Evolutionary conservation across 1,140 invertebrate genomes (phyloP).

Genomic region (Caenorhabditis briggsae): DNA sequence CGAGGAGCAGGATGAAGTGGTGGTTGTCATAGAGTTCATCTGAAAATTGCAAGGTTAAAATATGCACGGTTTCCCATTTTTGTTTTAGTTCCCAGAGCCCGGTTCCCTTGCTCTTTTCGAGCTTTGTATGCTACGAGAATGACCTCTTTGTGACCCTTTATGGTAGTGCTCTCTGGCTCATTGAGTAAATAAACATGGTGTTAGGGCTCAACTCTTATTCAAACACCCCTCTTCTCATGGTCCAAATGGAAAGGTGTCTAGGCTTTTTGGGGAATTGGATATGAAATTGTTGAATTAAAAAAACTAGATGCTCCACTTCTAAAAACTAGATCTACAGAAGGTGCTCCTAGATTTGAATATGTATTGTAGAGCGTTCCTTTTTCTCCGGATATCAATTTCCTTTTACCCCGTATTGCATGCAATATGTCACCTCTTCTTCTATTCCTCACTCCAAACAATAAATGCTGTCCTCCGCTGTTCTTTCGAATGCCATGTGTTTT

Average conservation of each 20-base stretch:
- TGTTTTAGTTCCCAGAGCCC: neutral
- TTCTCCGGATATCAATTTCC: conserved; percentile 47
- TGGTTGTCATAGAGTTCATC: conserved; percentile 20
- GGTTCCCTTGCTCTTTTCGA: conserved; percentile 69
- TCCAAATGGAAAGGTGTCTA: neutral
- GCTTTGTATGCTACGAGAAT: conserved; percentile 80
- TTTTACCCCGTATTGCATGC: neutral
- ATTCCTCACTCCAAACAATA: neutral
- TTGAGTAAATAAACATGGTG: conserved; percentile 56
- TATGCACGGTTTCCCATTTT: too few relatives aligned
- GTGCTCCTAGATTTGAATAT: too few relatives aligned
- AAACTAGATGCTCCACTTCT: too few relatives aligned
- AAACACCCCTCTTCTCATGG: conserved; percentile 22
- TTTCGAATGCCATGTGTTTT: conserved; percentile 48
- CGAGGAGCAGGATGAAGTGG: conserved; percentile 82
- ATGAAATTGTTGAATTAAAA: neutral
- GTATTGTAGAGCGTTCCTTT: neutral
- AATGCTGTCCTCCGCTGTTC: conserved; percentile 4
- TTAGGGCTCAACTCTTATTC: conserved; percentile 41
- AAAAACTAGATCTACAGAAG: too few relatives aligned
- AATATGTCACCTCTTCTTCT: conserved; percentile 34
- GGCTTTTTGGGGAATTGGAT: neutral
- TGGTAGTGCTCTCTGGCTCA: neutral
- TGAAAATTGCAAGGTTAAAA: neutral
- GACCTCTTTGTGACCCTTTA: conserved; percentile 47